phyloP scores from a whole-genome alignment of 2,797 vertebrate genomes.

The Dendrocincla fuliginosa region DNA sequence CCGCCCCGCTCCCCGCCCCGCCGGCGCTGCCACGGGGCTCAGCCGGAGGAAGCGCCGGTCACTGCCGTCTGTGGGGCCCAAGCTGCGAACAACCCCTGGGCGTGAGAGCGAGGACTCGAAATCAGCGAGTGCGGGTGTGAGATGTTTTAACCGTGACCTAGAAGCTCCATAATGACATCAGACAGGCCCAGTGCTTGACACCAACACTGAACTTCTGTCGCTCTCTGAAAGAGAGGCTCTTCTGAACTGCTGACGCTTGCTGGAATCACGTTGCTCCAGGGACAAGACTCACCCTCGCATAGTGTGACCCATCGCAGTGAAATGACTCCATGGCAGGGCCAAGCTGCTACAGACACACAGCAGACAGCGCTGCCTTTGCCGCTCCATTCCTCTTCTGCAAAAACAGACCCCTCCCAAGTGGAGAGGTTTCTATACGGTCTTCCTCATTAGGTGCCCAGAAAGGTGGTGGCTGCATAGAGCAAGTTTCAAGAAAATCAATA shows the following conservation, averaged over 20 bases:
- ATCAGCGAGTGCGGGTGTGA: neutral
- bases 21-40: too few relatives aligned
- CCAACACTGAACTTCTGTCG: neutral
- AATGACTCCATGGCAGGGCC: conserved; percentile 81
- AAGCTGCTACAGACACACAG: neutral
- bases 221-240: neutral
- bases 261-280: neutral
- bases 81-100: neutral
- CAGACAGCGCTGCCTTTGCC: neutral
- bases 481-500: neutral
- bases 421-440: neutral
- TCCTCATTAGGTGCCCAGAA: neutral
- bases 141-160: neutral
- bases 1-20: neutral
- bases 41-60: rapidly evolving
- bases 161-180: neutral
- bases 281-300: conserved; percentile 77
- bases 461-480: neutral
- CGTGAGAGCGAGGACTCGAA: neutral
- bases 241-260: neutral
- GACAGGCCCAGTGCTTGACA: neutral
- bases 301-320: conserved; percentile 84
- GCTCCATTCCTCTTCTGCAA: neutral
- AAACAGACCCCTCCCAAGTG: neutral
- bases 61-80: rapidly evolving